Base-by-base conservation (phyloP, 2,113 vertebrate species). In the Apistogramma diplotaenia region DNA sequence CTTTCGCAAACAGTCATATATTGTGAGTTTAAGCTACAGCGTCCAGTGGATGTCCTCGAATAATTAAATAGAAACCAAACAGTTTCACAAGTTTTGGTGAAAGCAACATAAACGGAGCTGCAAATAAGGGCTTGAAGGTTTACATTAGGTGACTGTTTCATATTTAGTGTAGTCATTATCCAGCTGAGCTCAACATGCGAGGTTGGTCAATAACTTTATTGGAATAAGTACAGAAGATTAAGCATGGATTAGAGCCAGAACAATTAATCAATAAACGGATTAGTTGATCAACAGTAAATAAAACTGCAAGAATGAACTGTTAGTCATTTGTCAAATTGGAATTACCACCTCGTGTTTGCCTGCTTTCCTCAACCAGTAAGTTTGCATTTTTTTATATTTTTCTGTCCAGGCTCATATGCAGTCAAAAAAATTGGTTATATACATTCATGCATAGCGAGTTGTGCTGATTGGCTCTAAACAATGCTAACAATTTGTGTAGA, bases 1-100 rank as follows among this genome's bases (percentile, higher is more conserved):
- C 65, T 51, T 31, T 51, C 51, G 31, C 43, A 70, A 70, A 70
- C 65, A 70, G 65, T 18, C 43, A 70, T 70, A 51, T 70, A 13
- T 27, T 51, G 19, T 6, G 29, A 51, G 65, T 70, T 70, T 12
- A 8, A 70, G 43, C 29, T 25, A 21, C 11, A 6, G 33, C 4
- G 19, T 21, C 19, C 11, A 29, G 25, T 1, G 43, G 29, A 70
- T 70, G n/a, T 49, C 0, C 43, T 70, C 43, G 29, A 54, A 54
- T 21, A 54, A 54, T 54, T 21, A 21, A 21, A 21, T 4, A 11
- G 19, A n/a, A 19, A 53, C 51, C 3, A n/a, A 53, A 10, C 19
- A n/a, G 49, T 3, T n/a, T n/a, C 19, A 53, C 35, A 12, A 51
- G 6, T 37, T 56, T n/a, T 18, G 25, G 33, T 2, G n/a, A 62